Conservation (phyloP, 2,797 vertebrate species). For the Echeneis naucrates region DNA sequence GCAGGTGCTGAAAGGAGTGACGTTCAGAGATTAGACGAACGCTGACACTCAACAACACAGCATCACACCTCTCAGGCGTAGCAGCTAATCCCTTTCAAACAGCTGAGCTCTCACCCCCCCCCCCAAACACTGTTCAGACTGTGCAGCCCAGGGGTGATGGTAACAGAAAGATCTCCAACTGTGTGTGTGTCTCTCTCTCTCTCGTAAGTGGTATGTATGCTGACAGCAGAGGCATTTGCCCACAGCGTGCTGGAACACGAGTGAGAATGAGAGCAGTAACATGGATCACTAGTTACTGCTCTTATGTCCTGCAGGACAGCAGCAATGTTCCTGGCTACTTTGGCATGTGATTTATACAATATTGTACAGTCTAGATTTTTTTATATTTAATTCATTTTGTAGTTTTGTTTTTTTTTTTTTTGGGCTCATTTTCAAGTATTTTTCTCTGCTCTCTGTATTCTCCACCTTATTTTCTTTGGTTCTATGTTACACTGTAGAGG, state of each 20-base stretch:
- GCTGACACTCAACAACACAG: slow-evolving; percentile 12
- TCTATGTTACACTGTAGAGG: no score
- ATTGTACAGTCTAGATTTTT: no score
- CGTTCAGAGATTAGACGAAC: slow-evolving; percentile 28
- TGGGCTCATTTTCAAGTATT: no score
- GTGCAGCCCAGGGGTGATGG: slow-evolving; percentile 2
- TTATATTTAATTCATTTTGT: no score
- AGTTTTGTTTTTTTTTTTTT: no score
- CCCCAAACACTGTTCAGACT: neutral
- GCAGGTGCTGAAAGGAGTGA: neutral
- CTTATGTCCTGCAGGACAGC: slow-evolving; percentile 24
- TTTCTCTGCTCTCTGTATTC: no score
- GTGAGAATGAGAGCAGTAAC: slow-evolving; percentile 53
- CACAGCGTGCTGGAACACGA: slow-evolving; percentile 69
- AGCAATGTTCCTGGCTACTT: neutral
- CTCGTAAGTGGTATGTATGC: slow-evolving; percentile 48
- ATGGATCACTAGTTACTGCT: slow-evolving; percentile 63
- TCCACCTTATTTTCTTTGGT: no score
- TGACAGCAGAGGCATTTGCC: slow-evolving; percentile 68
- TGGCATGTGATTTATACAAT: no score
- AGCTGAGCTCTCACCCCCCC: slow-evolving; percentile 30
- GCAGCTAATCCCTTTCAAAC: slow-evolving; percentile 33
- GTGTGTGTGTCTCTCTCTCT: slow-evolving; percentile 16
- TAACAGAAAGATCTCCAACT: neutral
- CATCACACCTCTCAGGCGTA: slow-evolving; percentile 21